phyloP scores from a whole-genome alignment of 2,888 invertebrate genomes.

The Heliconius ethilla region DNA sequence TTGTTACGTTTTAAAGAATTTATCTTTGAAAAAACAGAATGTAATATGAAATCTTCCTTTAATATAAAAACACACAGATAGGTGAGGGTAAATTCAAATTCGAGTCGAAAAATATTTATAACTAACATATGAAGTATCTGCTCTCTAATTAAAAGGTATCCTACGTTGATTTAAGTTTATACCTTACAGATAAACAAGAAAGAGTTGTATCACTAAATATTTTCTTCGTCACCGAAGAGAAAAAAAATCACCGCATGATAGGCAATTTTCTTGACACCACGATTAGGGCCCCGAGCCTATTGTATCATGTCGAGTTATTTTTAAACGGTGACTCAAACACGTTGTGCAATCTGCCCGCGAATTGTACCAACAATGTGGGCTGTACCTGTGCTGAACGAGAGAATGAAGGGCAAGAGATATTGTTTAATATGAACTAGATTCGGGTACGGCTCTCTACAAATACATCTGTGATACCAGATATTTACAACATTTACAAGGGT shows the following conservation, averaged over 20 bases:
- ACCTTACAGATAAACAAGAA: not conserved
- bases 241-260: not conserved
- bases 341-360: constrained; percentile 25
- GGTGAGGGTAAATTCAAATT: not conserved
- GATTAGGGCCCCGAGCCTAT: constrained; percentile 29
- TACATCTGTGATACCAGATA: too few relatives aligned
- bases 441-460: not conserved
- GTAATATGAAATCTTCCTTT: too few relatives aligned
- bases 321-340: constrained; percentile 24
- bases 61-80: not conserved
- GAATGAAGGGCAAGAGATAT: constrained; percentile 16
- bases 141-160: too few relatives aligned
- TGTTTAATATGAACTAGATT: not conserved
- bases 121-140: not conserved
- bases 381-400: not conserved
- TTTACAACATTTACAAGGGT: not conserved
- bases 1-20: not conserved
- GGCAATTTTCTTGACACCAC: constrained; percentile 15
- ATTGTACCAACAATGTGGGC: constrained; percentile 21
- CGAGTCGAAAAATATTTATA: not conserved
- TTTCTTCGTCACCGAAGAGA: not conserved
- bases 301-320: constrained; percentile 38
- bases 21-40: too few relatives aligned
- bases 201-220: not conserved
- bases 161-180: too few relatives aligned